These are phyloP conservation scores for Stomorhina lunata DNA, from an alignment of 2,888 invertebrate genomes.

Conservation along the genomic window DNA sequence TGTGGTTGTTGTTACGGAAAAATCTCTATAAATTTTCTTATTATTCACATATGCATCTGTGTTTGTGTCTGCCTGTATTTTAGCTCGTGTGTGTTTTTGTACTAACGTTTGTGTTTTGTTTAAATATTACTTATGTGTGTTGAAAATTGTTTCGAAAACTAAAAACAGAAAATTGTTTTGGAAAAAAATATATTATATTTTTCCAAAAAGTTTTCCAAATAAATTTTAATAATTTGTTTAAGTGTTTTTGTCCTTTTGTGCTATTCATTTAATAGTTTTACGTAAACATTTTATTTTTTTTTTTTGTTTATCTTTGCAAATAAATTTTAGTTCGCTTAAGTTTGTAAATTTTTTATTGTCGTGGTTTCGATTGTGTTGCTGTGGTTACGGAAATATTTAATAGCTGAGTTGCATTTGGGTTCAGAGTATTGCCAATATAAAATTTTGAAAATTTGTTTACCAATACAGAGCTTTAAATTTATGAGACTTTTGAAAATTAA, in stretches of 20 bases:
- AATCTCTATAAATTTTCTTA: conserved; percentile 47
- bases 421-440: conserved; percentile 45
- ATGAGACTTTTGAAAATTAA: no score
- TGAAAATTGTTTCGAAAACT: conserved; percentile 27
- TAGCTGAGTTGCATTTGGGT: conserved; percentile 31
- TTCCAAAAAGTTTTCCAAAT: conserved; percentile 40
- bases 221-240: conserved; percentile 54
- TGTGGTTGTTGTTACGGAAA: conserved; percentile 44
- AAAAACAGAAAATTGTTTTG: neutral
- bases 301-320: conserved; percentile 23
- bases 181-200: conserved; percentile 18
- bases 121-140: conserved; percentile 20
- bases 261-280: conserved; percentile 9
- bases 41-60: neutral
- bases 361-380: conserved; percentile 23
- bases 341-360: conserved; percentile 10
- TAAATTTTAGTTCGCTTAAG: neutral
- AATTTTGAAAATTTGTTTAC: neutral
- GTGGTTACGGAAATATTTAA: conserved; percentile 28
- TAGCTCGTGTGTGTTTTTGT: neutral
- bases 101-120: neutral
- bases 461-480: conserved; percentile 15
- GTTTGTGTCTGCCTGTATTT: neutral
- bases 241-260: conserved; percentile 29
- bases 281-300: neutral